Evolutionary conservation across 2,113 vertebrate species (phyloP).

Genomic region (Xiphophorus couchianus): DNA sequence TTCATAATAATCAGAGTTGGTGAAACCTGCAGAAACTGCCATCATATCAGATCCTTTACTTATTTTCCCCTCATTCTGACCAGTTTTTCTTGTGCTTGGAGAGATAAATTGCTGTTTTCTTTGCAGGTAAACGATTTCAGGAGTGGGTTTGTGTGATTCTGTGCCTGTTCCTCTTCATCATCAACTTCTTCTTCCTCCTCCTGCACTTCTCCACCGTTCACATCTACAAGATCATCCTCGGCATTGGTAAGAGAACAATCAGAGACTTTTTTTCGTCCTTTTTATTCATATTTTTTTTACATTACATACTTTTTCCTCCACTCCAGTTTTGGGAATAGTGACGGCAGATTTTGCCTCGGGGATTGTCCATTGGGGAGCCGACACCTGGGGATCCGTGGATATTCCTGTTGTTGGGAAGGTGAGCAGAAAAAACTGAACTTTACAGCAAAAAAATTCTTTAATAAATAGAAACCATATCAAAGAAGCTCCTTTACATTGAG

Average conservation of each 20-base stretch:
- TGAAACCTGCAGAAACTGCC: too few species aligned
- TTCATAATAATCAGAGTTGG: too few species aligned
- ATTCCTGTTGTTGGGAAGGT: slow-evolving; percentile 87
- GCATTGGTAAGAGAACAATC: slow-evolving; percentile 51
- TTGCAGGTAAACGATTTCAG: slow-evolving; percentile 69
- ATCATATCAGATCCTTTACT: slow-evolving; percentile 27
- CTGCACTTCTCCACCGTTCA: slow-evolving; percentile 74
- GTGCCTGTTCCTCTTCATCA: slow-evolving; percentile 73
- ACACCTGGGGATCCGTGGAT: slow-evolving; percentile 88
- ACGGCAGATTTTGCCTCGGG: slow-evolving; percentile 86
- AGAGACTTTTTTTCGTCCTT: not conserved
- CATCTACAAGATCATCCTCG: slow-evolving; percentile 76
- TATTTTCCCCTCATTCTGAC: not conserved
- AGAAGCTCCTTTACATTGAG: too few species aligned
- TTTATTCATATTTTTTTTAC: not conserved
- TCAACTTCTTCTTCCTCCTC: slow-evolving; percentile 75
- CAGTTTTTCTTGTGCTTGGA: not conserved
- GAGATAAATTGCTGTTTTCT: not conserved
- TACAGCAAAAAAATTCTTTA: not conserved
- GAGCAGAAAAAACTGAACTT: slow-evolving; percentile 24
- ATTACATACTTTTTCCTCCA: not conserved
- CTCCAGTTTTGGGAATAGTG: slow-evolving; percentile 83
- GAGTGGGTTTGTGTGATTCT: slow-evolving; percentile 76
- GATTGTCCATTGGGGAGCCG: slow-evolving; percentile 82
- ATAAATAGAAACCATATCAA: too few species aligned